These are phyloP conservation scores for Ophion ellenae DNA, from an alignment of 2,888 invertebrate genomes.

Conservation along the genomic window DNA sequence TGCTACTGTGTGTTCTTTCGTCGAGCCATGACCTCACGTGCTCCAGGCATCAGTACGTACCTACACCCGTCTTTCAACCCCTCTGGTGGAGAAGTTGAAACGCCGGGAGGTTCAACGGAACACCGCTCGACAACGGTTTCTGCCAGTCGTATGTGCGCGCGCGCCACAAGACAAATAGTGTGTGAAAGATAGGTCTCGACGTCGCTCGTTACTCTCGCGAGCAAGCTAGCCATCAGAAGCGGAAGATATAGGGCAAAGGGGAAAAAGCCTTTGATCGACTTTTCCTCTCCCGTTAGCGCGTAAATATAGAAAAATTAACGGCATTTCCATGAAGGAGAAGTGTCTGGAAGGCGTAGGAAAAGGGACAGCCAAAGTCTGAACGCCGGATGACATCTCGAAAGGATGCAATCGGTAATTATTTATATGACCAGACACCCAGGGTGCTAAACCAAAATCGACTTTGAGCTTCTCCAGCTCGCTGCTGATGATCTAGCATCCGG, in stretches of 20 bases:
- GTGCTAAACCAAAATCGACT: constrained; percentile 53
- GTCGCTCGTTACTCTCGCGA: constrained; percentile 48
- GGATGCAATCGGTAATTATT: constrained; percentile 62
- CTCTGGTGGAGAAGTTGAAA: constrained; percentile 46
- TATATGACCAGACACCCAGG: constrained; percentile 44
- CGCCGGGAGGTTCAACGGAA: constrained; percentile 8
- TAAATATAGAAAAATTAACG: constrained; percentile 67
- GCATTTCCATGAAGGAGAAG: constrained; percentile 30
- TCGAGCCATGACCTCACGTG: constrained; percentile 66
- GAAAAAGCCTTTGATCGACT: constrained; percentile 60
- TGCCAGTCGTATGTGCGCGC: constrained; percentile 13
- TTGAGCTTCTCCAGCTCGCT: constrained; percentile 33
- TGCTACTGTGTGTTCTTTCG: constrained; percentile 69
- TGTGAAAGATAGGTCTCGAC: constrained; percentile 65
- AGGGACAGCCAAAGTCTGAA: background rate
- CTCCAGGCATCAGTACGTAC: constrained; percentile 29
- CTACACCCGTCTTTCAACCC: constrained; percentile 67
- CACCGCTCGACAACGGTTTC: constrained; percentile 23
- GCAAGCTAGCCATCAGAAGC: constrained; percentile 33
- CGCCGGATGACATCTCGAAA: constrained; percentile 8
- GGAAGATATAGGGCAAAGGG: background rate
- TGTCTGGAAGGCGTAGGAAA: constrained; percentile 9
- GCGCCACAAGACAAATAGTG: constrained; percentile 79
- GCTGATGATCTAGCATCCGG: constrained; percentile 50
- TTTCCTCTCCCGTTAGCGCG: constrained; percentile 37